A percentile compares a stretch with the other conserved stretches of the same genome.
These are phyloP conservation scores for Cydia fagiglandana DNA, from an alignment of 1,140 invertebrate species.

Conservation along the genomic window DNA sequence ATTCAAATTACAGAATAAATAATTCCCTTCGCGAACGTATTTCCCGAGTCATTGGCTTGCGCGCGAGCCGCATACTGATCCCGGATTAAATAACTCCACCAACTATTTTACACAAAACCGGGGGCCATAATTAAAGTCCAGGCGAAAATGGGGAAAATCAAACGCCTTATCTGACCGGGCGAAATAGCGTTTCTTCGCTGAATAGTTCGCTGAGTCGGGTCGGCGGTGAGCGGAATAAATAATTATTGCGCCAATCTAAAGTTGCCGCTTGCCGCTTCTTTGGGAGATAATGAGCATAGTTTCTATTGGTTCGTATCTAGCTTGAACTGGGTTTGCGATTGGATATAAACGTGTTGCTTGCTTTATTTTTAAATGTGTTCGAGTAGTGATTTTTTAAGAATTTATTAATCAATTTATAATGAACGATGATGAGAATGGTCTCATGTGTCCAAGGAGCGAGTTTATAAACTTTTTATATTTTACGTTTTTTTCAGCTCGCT, in stretches of 20 bases:
- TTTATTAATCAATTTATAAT: too few species aligned
- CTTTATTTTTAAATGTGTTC: background rate
- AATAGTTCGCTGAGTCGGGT: constrained; percentile 70
- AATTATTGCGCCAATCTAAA: constrained; percentile 75
- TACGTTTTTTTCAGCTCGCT: too few species aligned
- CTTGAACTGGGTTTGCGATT: background rate
- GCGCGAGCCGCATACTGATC: constrained; percentile 71
- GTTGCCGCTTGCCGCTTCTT: constrained; percentile 52
- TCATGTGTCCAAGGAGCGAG: too few species aligned
- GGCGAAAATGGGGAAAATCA: constrained; percentile 75
- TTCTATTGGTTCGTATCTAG: constrained; percentile 46
- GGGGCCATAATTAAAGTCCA: constrained; percentile 76
- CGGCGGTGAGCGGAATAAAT: constrained; percentile 77
- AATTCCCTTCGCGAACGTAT: constrained; percentile 25
- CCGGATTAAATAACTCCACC: constrained; percentile 73
- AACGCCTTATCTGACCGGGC: constrained; percentile 77
- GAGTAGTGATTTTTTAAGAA: background rate
- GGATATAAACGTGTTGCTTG: background rate
- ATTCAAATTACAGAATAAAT: constrained; percentile 57
- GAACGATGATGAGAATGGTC: too few species aligned
- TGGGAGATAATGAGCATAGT: constrained; percentile 65
- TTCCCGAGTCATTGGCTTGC: constrained; percentile 47
- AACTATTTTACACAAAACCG: constrained; percentile 79
- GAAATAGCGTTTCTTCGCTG: constrained; percentile 74
- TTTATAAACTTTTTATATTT: too few species aligned